Conservation (phyloP, 2,113 vertebrate species). For the Thunnus maccoyii region DNA sequence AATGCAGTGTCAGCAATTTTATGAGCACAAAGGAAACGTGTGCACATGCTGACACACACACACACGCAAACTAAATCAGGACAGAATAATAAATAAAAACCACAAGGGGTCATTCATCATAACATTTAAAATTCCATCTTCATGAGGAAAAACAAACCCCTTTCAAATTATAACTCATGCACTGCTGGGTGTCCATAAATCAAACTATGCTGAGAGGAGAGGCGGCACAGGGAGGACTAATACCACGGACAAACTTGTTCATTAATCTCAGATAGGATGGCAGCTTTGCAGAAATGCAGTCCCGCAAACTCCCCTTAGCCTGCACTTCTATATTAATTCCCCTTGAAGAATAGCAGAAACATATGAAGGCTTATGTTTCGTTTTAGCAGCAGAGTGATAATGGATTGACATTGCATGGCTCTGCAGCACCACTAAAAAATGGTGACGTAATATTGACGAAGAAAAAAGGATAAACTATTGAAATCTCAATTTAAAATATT, state of each 20-base stretch:
- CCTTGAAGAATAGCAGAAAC: constrained; percentile 49
- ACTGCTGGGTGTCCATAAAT: constrained; percentile 81
- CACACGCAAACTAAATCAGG: constrained; percentile 3
- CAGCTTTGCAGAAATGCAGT: constrained; percentile 67
- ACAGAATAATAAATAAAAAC: constrained; percentile 71
- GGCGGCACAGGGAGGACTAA: constrained; percentile 59
- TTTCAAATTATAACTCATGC: constrained; percentile 78
- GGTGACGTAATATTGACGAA: neutral
- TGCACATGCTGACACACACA: neutral
- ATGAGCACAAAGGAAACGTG: neutral
- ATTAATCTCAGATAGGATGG: constrained; percentile 78
- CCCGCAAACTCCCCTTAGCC: constrained; percentile 54
- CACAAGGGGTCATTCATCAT: constrained; percentile 76
- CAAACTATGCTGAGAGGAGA: constrained; percentile 67
- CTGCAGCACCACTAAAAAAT: constrained; percentile 3
- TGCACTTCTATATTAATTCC: constrained; percentile 58
- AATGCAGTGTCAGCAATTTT: constrained; percentile 51
- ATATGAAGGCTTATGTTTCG: constrained; percentile 52
- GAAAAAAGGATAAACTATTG: neutral
- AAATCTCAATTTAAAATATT: constrained; percentile 3
- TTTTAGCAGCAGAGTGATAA: constrained; percentile 54
- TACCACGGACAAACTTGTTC: constrained; percentile 69
- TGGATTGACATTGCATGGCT: constrained; percentile 26
- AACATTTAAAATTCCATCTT: constrained; percentile 83
- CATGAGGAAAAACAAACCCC: constrained; percentile 81